Evolutionary conservation across 1,140 invertebrate species (phyloP).

Genomic region (Hycleus cichorii): DNA sequence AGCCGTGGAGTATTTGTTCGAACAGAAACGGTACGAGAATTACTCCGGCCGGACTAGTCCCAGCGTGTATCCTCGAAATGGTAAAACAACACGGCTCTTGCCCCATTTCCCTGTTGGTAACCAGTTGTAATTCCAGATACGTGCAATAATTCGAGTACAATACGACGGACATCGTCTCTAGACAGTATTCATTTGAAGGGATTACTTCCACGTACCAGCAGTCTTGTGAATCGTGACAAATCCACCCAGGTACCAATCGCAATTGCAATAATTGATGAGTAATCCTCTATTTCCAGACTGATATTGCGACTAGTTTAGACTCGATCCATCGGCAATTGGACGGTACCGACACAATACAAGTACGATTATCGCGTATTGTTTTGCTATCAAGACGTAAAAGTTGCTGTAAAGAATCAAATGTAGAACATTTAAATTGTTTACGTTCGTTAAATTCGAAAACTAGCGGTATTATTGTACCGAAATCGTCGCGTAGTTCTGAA

Average conservation of each 20-base stretch:
- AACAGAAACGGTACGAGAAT: too few relatives aligned
- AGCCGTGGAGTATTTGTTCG: too few relatives aligned
- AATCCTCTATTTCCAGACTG: conserved; percentile 2
- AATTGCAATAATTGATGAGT: neutral
- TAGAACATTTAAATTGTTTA: neutral
- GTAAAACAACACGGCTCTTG: neutral
- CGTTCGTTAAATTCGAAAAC: neutral
- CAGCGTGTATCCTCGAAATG: conserved; percentile 33
- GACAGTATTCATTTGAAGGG: conserved; percentile 68
- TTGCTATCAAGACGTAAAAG: neutral
- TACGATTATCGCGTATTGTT: neutral
- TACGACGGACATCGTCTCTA: conserved; percentile 64
- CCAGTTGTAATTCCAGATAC: neutral
- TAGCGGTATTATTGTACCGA: conserved; percentile 22
- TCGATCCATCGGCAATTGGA: conserved; percentile 2
- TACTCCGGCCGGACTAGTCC: conserved; percentile 43
- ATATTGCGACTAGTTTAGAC: conserved; percentile 8
- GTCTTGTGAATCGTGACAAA: conserved; percentile 61
- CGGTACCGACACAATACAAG: neutral
- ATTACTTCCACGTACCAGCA: conserved; percentile 62
- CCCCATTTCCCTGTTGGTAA: neutral
- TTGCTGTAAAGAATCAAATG: neutral
- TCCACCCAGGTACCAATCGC: conserved; percentile 56
- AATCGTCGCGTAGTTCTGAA: conserved; percentile 62
- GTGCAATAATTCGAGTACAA: conserved; percentile 43